Conservation (phyloP, 2,888 invertebrate genomes). For the Caenorhabditis macrosperma region DNA sequence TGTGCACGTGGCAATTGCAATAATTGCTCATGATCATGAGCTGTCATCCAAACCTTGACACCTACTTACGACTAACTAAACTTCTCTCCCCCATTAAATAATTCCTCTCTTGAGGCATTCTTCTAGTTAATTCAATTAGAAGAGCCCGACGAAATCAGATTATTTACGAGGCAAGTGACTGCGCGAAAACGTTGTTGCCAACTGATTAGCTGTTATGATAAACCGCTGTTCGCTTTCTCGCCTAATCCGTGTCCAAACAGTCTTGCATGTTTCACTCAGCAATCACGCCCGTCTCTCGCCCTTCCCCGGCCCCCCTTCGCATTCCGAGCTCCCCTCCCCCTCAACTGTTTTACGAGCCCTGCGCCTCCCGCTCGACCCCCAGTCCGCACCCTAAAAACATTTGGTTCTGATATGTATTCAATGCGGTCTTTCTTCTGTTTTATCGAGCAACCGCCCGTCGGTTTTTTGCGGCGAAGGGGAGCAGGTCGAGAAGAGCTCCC, state of each 20-base stretch:
- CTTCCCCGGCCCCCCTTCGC: neutral
- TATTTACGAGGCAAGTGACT: neutral
- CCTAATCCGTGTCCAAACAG: slow-evolving; percentile 49
- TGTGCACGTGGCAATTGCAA: neutral
- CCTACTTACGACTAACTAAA: too few relatives aligned
- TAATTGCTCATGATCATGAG: too few relatives aligned
- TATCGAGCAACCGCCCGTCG: slow-evolving; percentile 5
- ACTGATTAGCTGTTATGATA: slow-evolving; percentile 43
- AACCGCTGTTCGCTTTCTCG: slow-evolving; percentile 14
- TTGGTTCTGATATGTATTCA: slow-evolving; percentile 45
- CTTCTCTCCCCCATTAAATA: too few relatives aligned
- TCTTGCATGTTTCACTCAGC: slow-evolving; percentile 42
- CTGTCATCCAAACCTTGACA: too few relatives aligned
- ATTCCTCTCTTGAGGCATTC: neutral
- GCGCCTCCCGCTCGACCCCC: slow-evolving; percentile 7
- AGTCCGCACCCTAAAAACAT: slow-evolving; percentile 27
- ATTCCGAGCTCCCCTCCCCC: neutral
- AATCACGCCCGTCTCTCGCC: slow-evolving; percentile 15
- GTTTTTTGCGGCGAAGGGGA: neutral
- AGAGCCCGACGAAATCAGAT: neutral
- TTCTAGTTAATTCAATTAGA: neutral
- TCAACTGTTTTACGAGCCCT: slow-evolving; percentile 28
- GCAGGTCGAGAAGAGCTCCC: slow-evolving; percentile 8
- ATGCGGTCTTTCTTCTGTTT: neutral
- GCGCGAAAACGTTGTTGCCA: neutral